Base-by-base conservation (phyloP, 2,113 vertebrate genomes). In the Myrmophylax atrothorax region DNA sequence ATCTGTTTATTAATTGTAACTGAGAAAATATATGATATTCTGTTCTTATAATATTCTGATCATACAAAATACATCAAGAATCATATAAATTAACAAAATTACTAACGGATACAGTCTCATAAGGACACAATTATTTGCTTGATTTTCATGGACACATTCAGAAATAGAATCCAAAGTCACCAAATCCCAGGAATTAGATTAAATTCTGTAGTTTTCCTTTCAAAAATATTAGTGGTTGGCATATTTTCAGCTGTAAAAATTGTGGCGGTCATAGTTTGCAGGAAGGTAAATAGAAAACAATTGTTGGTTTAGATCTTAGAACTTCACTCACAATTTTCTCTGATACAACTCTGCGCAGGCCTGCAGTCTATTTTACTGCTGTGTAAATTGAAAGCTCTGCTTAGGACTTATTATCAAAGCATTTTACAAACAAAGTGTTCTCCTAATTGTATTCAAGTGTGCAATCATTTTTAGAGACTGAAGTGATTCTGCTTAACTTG, bases 401-500 rank as follows among this genome's bases (percentile, higher is more conserved):
- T 82, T 73, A 82, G 76, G 25, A 33, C 78, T 91, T 92, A 73
- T 42, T 49, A 87, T 93, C 77, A 97, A 91, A 91, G 62, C 25
- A 56, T 87, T 82, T 86, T 82, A 37, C 64, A 92, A 87, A 96
- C 58, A 90, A 92, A 89, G 4, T 31, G 29, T 75, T 89, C 25
- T 85, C 12, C 19, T 82, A 75, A 53, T 40, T 81, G 3, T 90
- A 69, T 86, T 81, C 38, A 90, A 92, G 28, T 72, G 60, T 24
- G 19, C 66, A 84, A 87, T 72, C 4, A 46, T 64, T 91, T 94
- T 67, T 74, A 68, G 69, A 79, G 7, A 53, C 62, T 76, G 40
- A 89, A 89, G 63, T 77, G 55, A 53, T 91, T 94, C 58, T 94
- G 25, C 19, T 72, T 95, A 72, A 79, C 89, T 93, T 78, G n/a